These are phyloP conservation scores for Anarrhichthys ocellatus DNA, from an alignment of 2,113 vertebrate species.

Conservation along the genomic window DNA sequence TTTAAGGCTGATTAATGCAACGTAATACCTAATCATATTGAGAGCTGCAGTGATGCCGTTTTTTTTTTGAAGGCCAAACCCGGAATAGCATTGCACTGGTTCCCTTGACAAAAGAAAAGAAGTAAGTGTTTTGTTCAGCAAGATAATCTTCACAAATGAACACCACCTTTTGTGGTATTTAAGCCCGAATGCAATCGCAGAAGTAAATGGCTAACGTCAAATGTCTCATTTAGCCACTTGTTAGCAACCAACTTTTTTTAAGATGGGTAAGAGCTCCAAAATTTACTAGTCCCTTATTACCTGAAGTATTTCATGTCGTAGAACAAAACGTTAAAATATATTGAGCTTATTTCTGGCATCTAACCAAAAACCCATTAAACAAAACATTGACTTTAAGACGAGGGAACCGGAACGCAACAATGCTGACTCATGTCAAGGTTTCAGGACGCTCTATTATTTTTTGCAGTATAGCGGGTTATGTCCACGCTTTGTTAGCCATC, in stretches of 20 bases:
- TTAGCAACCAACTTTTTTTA: not conserved
- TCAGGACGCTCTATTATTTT: not conserved
- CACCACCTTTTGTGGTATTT: not conserved
- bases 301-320: not conserved
- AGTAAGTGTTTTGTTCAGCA: not conserved
- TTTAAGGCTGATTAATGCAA: not conserved
- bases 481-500: slow-evolving; percentile 17
- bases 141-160: not conserved
- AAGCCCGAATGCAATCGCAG: not conserved
- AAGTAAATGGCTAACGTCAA: no score
- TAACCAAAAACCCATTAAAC: not conserved
- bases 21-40: not conserved
- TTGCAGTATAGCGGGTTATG: not conserved
- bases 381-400: not conserved
- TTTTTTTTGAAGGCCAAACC: no score
- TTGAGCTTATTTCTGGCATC: not conserved
- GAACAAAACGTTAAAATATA: not conserved
- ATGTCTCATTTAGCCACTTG: not conserved
- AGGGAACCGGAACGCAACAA: not conserved
- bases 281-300: not conserved
- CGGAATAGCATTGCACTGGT: not conserved
- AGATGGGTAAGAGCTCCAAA: not conserved
- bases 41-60: no score
- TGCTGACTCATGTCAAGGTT: not conserved
- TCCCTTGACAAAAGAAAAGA: no score